Base-by-base conservation (phyloP, 92 coral and sea anemone species). In the Epizoanthus illoricatus region DNA sequence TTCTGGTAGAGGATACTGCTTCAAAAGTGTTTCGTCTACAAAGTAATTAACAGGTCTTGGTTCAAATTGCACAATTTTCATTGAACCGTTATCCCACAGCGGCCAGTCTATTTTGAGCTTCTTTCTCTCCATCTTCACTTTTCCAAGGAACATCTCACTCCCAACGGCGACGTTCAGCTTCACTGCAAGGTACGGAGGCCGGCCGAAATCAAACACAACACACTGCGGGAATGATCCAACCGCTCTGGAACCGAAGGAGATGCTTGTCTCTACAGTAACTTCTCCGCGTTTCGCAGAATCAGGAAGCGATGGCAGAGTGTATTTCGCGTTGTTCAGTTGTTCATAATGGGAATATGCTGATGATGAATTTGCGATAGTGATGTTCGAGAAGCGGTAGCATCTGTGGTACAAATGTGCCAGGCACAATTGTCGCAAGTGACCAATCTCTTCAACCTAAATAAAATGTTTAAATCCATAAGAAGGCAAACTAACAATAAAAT, bases 201-300 rank as follows among this genome's bases (percentile, higher is more conserved):
- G 81, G 39, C 94, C 97, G 73, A 93, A 93, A 57, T 93, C 92
- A 60, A 93, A 88, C 59, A 88, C 73, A 43, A 93, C 87, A 42
- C 89, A 61, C 58, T 90, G 94, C 5, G 86, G 81, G 74, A 93
- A 93, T 72, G 89, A 91, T 18, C 97, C 97, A 71, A 52, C 81
- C 18, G 87, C 76, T 2, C 69, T 19, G 2, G 91, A 59, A 5
- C 28, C 56, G 79, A 93, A 93, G 4, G 90, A 58, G 69, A 93
- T 89, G 3, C 80, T 71, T 16, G 81, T 66, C 64, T 69, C 49
- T 15, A 91, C 79, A 18, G 79, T 75, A 10, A 54, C 76, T 6
- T 17, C n/a, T 33, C 91, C 79, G 69, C 56, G 72, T 47, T 17
- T 28, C 18, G 56, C 70, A 56, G 81, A 55, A 42, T 33, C 13